Conservation (phyloP, 2,888 invertebrate species). For the Ganaspis brasiliensis region DNA sequence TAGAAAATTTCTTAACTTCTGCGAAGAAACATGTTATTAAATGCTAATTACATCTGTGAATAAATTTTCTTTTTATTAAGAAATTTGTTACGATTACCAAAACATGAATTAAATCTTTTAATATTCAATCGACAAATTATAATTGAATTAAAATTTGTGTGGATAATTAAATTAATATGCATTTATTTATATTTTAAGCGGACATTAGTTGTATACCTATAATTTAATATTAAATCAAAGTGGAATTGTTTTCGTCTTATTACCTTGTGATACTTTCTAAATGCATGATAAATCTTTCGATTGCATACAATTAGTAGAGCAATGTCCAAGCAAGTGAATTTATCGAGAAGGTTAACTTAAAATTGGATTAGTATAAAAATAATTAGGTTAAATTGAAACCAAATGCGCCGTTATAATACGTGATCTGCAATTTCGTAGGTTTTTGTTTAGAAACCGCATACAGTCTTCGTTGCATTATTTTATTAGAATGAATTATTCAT, state of each 20-base stretch:
- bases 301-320: too few relatives aligned
- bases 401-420: slow-evolving; percentile 6
- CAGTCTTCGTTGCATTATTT: slow-evolving; percentile 74
- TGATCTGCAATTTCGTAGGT: slow-evolving; percentile 56
- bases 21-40: neutral
- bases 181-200: too few relatives aligned
- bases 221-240: too few relatives aligned
- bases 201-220: too few relatives aligned
- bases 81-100: too few relatives aligned
- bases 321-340: too few relatives aligned
- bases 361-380: neutral
- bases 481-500: slow-evolving; percentile 80
- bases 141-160: too few relatives aligned
- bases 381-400: neutral
- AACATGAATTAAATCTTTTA: too few relatives aligned
- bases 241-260: neutral
- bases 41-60: neutral
- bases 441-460: slow-evolving; percentile 60
- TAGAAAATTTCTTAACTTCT: too few relatives aligned
- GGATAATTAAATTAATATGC: too few relatives aligned
- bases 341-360: too few relatives aligned
- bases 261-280: neutral
- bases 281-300: neutral
- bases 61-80: neutral
- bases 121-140: too few relatives aligned